Base-by-base conservation (phyloP, 2,797 vertebrate genomes). In the Amniataba percoides region DNA sequence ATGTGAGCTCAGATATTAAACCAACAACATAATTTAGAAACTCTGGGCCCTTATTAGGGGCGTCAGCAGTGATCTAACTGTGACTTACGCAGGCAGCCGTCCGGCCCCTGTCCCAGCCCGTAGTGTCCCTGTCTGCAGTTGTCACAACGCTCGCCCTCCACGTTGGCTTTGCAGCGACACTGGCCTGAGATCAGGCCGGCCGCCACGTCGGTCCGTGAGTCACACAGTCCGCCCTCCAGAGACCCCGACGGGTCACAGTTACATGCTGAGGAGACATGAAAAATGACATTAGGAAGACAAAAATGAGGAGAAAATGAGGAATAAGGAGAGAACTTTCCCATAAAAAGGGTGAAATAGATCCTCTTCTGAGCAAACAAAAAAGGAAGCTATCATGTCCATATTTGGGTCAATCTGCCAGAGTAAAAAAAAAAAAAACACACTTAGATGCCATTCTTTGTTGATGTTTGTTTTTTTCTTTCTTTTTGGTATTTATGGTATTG, bases 71-170 rank as follows among this genome's bases (percentile, higher is more conserved):
- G 14, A 10, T 53, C 27, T 52, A 25, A 57, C 3, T 60, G 34
- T 12, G 77, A 96, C 97, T 95, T 84, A 99, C 98, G 62, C 83
- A 96, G 93, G 86, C 98, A 99, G 63, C 98, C 98, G 0, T 85
- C 73, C 0, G 96, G 94, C n/a, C 97, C 94, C 58, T 97, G 87
- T 68, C 95, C 97, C 84, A 99, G 90, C 13, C 96, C 97, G 25
- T 96, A 96, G 94, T 97, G 95, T 65, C 97, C 97, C 83, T 96
- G 97, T 84, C 96, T 96, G 93, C 98, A 99, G 85, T 95, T 83
- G 83, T 98, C 97, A 64, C 98, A 99, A 1, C 95, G 96, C 60
- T 97, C 97, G 43, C 98, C 98, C 93, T 99, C 97, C 0, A 98
- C 97, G 0, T 96, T 95, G 27, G 88, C 88, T 90, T 98, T 99